phyloP scores from a whole-genome alignment of 2,888 invertebrate species.

The Hirtodrosophila cameraria region DNA sequence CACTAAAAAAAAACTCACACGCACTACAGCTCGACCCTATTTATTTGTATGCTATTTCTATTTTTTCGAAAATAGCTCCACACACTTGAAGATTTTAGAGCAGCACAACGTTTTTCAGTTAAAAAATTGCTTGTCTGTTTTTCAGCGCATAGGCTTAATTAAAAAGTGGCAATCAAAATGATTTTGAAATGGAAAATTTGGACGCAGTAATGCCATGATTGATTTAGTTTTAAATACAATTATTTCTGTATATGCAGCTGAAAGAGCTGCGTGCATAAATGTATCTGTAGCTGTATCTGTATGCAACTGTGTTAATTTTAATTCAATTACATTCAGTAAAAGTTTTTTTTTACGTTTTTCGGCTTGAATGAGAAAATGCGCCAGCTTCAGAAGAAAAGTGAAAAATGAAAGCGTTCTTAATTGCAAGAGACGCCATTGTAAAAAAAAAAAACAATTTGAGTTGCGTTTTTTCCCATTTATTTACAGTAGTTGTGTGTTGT shows the following conservation, averaged over 20 bases:
- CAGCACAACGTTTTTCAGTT: slow-evolving; percentile 7
- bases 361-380: slow-evolving; percentile 55
- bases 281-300: slow-evolving; percentile 13
- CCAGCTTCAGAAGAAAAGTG: slow-evolving; percentile 53
- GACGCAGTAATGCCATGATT: neutral
- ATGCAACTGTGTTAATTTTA: slow-evolving; percentile 54
- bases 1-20: slow-evolving; percentile 15
- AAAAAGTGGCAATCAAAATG: slow-evolving; percentile 12
- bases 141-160: slow-evolving; percentile 26
- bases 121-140: slow-evolving; percentile 27
- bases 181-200: slow-evolving; percentile 5
- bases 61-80: slow-evolving; percentile 41
- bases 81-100: slow-evolving; percentile 38
- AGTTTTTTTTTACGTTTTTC: slow-evolving; percentile 54
- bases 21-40: slow-evolving; percentile 23
- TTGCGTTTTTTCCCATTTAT: slow-evolving; percentile 30
- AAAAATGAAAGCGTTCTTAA: slow-evolving; percentile 79
- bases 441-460: slow-evolving; percentile 40
- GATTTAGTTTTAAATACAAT: slow-evolving; percentile 8
- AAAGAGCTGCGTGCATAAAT: slow-evolving; percentile 44
- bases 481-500: slow-evolving; percentile 40
- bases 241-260: neutral
- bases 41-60: slow-evolving; percentile 32
- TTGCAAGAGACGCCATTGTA: slow-evolving; percentile 63
- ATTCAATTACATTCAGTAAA: slow-evolving; percentile 77